These are phyloP conservation scores for Drosophila flavopinicola DNA, from an alignment of 2,888 invertebrate species.

Conservation along the genomic window DNA sequence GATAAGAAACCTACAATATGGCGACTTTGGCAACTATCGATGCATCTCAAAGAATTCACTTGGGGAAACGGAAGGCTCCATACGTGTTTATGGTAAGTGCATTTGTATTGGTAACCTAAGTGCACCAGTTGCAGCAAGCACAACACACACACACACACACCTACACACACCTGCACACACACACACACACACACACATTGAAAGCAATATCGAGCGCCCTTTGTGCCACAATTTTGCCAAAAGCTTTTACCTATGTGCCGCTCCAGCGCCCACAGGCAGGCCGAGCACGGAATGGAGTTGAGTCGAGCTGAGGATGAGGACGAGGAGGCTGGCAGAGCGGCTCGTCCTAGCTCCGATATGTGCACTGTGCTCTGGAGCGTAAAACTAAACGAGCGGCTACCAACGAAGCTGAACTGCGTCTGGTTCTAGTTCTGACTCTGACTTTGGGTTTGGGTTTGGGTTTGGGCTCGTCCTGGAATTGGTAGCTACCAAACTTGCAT, in stretches of 20 bases:
- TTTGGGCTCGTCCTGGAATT: too few relatives aligned
- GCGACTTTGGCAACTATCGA: slow-evolving; percentile 95
- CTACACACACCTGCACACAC: slow-evolving; percentile 11
- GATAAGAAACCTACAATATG: slow-evolving; percentile 91
- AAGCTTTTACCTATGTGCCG: slow-evolving; percentile 78
- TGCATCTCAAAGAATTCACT: slow-evolving; percentile 97
- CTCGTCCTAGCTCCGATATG: slow-evolving; percentile 60
- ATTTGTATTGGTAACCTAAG: slow-evolving; percentile 78
- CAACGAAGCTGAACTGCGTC: slow-evolving; percentile 55
- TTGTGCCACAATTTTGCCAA: slow-evolving; percentile 75
- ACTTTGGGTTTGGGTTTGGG: slow-evolving; percentile 16
- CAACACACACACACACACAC: slow-evolving; percentile 28
- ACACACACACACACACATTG: slow-evolving; percentile 21
- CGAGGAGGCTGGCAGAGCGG: background rate
- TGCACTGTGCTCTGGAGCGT: slow-evolving; percentile 69
- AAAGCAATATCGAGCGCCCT: slow-evolving; percentile 77
- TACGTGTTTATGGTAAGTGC: slow-evolving; percentile 93
- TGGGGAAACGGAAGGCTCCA: slow-evolving; percentile 96
- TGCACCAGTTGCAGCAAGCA: slow-evolving; percentile 74
- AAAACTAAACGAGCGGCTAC: slow-evolving; percentile 79
- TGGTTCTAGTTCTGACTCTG: slow-evolving; percentile 19
- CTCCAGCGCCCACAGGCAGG: slow-evolving; percentile 50
- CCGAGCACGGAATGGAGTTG: slow-evolving; percentile 6
- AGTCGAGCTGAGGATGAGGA: background rate
- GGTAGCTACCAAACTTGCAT: slow-evolving; percentile 5